Evolutionary conservation across 1,140 invertebrate species (phyloP), one percentile per base, ranked within the genome.

Genomic region (Microplitis mediator): DNA sequence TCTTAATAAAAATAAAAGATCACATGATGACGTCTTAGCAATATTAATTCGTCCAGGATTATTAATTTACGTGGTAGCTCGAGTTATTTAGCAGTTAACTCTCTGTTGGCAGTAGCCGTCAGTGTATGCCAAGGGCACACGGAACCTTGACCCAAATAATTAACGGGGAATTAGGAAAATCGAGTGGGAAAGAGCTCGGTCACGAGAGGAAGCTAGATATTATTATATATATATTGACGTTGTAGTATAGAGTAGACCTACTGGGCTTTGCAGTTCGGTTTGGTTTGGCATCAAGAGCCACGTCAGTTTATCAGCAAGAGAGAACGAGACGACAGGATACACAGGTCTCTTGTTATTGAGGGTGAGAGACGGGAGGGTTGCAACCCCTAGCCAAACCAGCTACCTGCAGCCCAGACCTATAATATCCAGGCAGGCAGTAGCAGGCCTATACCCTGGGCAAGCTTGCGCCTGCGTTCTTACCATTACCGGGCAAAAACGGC

Each of bases 381-480:
- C 77, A 77, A 75, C 74, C 72, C 75, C 75, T 75, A 80, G 78
- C 77, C 69, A 67, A 71, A 45, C 39, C 6, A 81, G 80, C 79
- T 82, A 84, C 83, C 81, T 84, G 80, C 84, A 85, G 83, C 84
- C 83, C 84, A 85, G 82, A 82, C 79, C 78, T 82, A 79, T 78
- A 79, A 82, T 80, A 83, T 81, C 79, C 80, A 80, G 82, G 65
- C 65, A 54, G 65, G 23, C 45, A 13, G 62, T 34, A 64, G 77
- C 75, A 80, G 75, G 75, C 78, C 74, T 81, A 77, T 77, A 82
- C 76, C 78, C 80, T 79, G 79, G 76, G 60, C 75, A 76, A 76
- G 70, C 71, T 71, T 60, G 78, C 75, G 77, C 75, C 74, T 78
- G 72, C 72, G 76, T 56, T 58, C 34, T 65, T 60, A 54, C 52